Conservation (phyloP, 2,113 vertebrate species). For the Nycticorax nycticorax region DNA sequence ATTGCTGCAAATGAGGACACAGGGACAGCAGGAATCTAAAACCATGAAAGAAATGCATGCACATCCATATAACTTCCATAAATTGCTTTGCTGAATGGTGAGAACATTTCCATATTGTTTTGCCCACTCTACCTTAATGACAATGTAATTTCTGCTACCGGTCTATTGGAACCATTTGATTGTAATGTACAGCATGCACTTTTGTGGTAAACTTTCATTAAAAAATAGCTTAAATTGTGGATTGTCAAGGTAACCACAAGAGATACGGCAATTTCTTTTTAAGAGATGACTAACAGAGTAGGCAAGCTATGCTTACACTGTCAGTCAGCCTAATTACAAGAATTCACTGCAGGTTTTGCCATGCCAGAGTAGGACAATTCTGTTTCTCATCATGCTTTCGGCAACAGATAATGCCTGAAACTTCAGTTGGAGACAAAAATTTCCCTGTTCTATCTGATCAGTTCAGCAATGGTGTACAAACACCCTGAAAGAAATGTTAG, state of each 20-base stretch:
- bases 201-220: background rate
- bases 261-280: background rate
- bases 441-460: background rate
- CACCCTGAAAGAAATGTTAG: background rate
- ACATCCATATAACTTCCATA: background rate
- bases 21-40: conserved; percentile 5
- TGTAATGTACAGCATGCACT: background rate
- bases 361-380: background rate
- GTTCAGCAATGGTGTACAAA: background rate
- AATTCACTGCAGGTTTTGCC: background rate
- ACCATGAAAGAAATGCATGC: background rate
- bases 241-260: conserved; percentile 22
- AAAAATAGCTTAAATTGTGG: background rate
- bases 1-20: background rate
- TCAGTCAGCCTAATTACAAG: conserved; percentile 8
- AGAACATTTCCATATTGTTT: background rate
- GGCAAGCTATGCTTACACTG: background rate
- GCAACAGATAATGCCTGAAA: background rate
- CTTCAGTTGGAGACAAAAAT: background rate
- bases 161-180: background rate
- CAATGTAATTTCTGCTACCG: background rate
- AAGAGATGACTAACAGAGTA: background rate
- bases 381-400: background rate
- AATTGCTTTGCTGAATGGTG: background rate
- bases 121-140: background rate